Evolutionary conservation across 1,140 invertebrate genomes (phyloP), one percentile per base, ranked within the genome.

Genomic region (Mycetomoellerius zeteki): DNA sequence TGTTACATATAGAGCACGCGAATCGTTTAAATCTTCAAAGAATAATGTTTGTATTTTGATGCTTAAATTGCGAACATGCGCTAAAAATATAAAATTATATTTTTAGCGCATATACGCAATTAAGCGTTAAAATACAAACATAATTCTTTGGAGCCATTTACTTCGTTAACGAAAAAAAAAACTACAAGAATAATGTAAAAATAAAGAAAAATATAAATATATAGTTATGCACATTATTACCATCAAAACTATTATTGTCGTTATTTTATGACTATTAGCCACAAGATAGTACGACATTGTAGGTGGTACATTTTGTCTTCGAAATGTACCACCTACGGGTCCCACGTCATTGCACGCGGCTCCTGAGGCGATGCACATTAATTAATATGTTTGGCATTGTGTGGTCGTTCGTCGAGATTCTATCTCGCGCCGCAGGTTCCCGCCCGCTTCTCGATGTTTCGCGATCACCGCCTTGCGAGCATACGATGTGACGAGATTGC

Each of bases 321-420:
- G 21, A 60, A 75, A 60, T 30, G 54, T 78, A 85, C 80, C 56
- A 33, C 60, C n/a, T 4, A 62, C 50, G 58, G 58, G 82, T 19
- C 75, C 12, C 62, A 76, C 76, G 73, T 47, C 69, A 54, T 69
- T 88, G 80, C 52, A 27, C 52, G 56, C 56, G 50, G 12, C 65
- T 77, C 76, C 81, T 30, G 33, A 69, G 76, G 65, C 89, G 82
- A 67, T 78, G 85, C 71, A 85, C 88, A 91, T 92, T 90, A 93
- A 92, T 93, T 92, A 92, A 91, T 92, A 93, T 84, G 90, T 93
- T 89, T 84, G 81, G 77, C 71, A 88, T 91, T 92, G 87, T 90
- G 87, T 60, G 84, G 75, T 69, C 60, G 84, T 33, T 91, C 86
- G 85, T 89, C 86, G 77, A 86, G 90, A 92, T 92, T 2, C 37